Evolutionary conservation across 2,797 vertebrate genomes (phyloP).

Genomic region (Coilia nasus): DNA sequence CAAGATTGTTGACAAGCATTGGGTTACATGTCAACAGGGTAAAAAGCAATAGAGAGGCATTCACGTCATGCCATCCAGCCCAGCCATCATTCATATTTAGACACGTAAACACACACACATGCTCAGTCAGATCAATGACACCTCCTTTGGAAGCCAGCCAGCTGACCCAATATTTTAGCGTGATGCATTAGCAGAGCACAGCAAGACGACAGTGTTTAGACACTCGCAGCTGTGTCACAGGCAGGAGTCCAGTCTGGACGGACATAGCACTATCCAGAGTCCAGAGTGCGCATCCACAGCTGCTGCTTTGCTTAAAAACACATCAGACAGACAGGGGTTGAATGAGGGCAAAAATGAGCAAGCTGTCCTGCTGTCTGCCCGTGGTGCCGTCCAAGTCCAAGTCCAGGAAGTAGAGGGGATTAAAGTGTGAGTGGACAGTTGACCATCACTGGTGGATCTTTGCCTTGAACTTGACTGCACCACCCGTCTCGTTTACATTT

Average conservation of each 20-base stretch:
- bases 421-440: neutral
- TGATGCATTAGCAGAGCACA: neutral
- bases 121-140: neutral
- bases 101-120: neutral
- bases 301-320: neutral
- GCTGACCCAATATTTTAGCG: conserved; percentile 9
- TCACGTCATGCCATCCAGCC: conserved; percentile 20
- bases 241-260: neutral
- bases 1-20: conserved; percentile 43
- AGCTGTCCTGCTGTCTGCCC: neutral
- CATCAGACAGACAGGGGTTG: neutral
- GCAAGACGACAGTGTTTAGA: neutral
- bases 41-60: conserved; percentile 41
- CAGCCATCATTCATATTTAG: neutral
- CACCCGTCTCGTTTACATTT: neutral
- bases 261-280: neutral
- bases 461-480: neutral
- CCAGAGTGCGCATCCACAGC: neutral
- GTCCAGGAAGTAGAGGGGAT: neutral
- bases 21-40: conserved; percentile 54
- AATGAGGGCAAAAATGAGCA: neutral
- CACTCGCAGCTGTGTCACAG: neutral
- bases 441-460: neutral
- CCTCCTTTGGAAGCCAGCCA: neutral
- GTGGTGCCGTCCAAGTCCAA: too few species aligned